These are phyloP conservation scores for Panulirus ornatus DNA, from an alignment of 1,140 invertebrate genomes.

Conservation along the genomic window DNA sequence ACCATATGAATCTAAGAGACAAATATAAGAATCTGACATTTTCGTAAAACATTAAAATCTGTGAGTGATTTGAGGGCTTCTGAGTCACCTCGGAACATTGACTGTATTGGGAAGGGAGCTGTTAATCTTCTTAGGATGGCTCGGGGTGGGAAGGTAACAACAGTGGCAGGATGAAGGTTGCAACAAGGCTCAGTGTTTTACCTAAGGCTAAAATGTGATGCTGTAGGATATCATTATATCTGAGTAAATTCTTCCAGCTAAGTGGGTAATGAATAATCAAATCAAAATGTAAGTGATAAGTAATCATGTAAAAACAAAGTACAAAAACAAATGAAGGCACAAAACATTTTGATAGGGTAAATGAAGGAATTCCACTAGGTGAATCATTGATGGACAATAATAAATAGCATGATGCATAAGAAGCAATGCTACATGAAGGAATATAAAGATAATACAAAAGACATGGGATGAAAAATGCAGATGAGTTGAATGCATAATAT, in stretches of 20 bases:
- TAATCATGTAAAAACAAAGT: too few relatives aligned
- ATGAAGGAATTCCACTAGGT: background rate
- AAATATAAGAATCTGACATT: background rate
- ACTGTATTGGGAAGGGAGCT: background rate
- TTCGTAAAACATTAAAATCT: background rate
- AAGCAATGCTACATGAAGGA: too few relatives aligned
- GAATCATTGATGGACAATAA: background rate
- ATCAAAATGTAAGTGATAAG: too few relatives aligned
- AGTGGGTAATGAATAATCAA: too few relatives aligned
- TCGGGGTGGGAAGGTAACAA: background rate
- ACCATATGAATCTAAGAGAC: background rate
- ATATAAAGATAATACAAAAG: background rate
- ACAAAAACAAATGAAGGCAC: too few relatives aligned
- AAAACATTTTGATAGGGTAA: too few relatives aligned
- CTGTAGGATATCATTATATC: too few relatives aligned
- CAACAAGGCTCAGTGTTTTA: too few relatives aligned
- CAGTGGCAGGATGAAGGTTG: too few relatives aligned
- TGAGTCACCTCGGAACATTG: conserved; percentile 21
- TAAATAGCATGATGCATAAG: background rate
- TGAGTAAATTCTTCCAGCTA: too few relatives aligned
- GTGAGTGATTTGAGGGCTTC: background rate
- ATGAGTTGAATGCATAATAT: too few relatives aligned
- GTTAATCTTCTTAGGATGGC: background rate
- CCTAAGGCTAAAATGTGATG: too few relatives aligned
- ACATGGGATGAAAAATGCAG: background rate